A percentile compares a stretch with the other conserved stretches of the same genome.
phyloP scores from a whole-genome alignment of 2,113 vertebrate genomes.

The Natator depressus region DNA sequence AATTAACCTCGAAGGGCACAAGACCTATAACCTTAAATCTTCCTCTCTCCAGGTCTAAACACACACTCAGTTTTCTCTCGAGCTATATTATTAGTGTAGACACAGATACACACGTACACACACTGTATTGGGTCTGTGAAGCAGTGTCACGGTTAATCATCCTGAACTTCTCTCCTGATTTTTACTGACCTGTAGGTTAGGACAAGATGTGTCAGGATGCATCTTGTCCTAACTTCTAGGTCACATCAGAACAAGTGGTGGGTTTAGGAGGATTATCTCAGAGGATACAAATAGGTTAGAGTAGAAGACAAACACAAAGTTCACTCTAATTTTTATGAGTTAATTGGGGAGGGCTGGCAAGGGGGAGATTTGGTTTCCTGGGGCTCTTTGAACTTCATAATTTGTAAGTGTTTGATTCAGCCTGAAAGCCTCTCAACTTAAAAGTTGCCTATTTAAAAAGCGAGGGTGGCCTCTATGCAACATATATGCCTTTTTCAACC shows the following conservation, averaged over 20 bases:
- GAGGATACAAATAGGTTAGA: conserved; percentile 27
- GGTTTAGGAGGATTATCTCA: conserved; percentile 34
- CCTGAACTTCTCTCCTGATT: conserved; percentile 21
- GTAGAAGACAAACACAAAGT: background rate
- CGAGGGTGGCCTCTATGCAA: background rate
- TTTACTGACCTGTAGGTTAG: conserved; percentile 45
- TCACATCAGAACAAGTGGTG: conserved; percentile 46
- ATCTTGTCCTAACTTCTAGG: conserved; percentile 43
- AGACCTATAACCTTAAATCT: background rate
- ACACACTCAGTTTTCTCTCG: background rate
- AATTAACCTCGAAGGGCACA: background rate
- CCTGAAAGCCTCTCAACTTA: background rate
- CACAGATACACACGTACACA: background rate
- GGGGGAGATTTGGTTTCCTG: background rate
- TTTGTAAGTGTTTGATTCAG: conserved; percentile 1
- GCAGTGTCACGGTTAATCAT: background rate
- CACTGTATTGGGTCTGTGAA: background rate
- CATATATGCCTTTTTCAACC: background rate
- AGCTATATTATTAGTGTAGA: background rate
- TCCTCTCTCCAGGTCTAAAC: background rate
- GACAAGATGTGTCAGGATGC: conserved; percentile 27
- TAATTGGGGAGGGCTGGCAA: background rate
- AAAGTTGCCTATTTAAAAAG: conserved; percentile 31
- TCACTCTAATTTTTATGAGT: background rate
- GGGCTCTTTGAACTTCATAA: background rate